A percentile compares a stretch with the other conserved stretches of the same genome.
Evolutionary conservation across 2,113 vertebrate genomes (phyloP).

Genomic region (Hypocryptadius cinnamomeus): DNA sequence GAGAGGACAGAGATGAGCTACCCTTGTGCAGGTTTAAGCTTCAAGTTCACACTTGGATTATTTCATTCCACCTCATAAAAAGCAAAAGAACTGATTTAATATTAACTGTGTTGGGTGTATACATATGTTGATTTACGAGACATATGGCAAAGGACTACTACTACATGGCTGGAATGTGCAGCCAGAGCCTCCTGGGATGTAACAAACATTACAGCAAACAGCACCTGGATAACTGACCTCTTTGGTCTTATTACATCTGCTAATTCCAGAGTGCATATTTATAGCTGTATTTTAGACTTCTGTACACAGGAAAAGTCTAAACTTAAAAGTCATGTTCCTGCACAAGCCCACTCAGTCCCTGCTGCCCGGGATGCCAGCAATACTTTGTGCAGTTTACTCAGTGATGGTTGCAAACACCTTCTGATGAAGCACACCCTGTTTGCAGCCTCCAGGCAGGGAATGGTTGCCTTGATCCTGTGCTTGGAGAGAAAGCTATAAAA

Average conservation of each 20-base stretch:
- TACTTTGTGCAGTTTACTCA: background rate
- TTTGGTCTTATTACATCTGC: background rate
- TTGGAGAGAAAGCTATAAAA: background rate
- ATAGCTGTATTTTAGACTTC: background rate
- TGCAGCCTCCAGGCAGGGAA: background rate
- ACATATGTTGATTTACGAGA: background rate
- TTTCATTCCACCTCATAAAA: background rate
- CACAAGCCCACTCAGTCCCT: background rate
- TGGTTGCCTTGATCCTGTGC: background rate
- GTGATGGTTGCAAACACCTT: fast-evolving
- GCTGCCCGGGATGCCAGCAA: fast-evolving
- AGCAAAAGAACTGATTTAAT: background rate
- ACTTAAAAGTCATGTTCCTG: background rate
- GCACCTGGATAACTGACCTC: background rate
- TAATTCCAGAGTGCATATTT: background rate
- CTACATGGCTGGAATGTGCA: background rate
- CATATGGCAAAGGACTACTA: background rate
- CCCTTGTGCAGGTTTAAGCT: background rate
- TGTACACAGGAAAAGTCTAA: background rate
- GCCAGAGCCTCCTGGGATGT: background rate
- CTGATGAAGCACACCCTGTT: background rate
- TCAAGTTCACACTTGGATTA: background rate
- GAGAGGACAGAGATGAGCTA: background rate
- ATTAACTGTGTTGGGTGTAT: background rate
- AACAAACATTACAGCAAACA: background rate